Percentiles rank a stretch among this genome's conserved stretches.
Conservation (phyloP, 2,888 invertebrate species). For the Caenorhabditis imperialis region DNA sequence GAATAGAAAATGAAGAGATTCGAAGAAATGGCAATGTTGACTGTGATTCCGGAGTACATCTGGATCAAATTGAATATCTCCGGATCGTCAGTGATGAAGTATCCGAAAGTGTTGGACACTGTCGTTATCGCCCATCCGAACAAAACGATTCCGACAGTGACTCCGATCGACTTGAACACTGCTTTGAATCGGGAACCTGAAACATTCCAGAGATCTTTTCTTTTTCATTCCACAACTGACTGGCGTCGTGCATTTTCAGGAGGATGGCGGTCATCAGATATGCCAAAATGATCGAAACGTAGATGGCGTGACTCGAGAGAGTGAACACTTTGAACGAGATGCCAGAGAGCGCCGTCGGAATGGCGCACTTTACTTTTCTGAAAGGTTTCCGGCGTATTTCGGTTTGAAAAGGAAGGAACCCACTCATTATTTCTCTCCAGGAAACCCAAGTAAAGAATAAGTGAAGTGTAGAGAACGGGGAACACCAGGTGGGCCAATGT, state of each 20-base stretch:
- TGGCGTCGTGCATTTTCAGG: conserved; percentile 42
- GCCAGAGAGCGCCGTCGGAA: conserved; percentile 53
- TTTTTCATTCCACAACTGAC: conserved; percentile 7
- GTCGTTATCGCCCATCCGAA: conserved; percentile 58
- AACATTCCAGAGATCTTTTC: neutral
- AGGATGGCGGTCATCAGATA: conserved; percentile 45
- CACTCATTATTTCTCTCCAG: conserved; percentile 37
- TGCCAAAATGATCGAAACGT: conserved; percentile 46
- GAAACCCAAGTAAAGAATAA: conserved; percentile 46
- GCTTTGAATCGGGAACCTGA: conserved; percentile 53
- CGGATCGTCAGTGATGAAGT: conserved; percentile 22
- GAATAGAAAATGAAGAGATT: conserved; percentile 58
- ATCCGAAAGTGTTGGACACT: conserved; percentile 46
- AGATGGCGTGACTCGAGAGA: conserved; percentile 49
- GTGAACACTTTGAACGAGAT: conserved; percentile 54
- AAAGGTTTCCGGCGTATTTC: too few relatives aligned
- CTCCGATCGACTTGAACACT: conserved; percentile 54
- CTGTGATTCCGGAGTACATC: conserved; percentile 62
- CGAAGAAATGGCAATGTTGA: conserved; percentile 52
- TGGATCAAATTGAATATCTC: conserved; percentile 39
- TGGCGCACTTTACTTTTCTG: conserved; percentile 50
- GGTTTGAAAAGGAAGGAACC: too few relatives aligned
- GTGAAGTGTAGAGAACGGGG: conserved; percentile 25
- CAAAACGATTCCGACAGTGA: conserved; percentile 53
- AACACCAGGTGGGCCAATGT: conserved; percentile 31